Conservation (phyloP, 1,140 invertebrate species). For the Daktulosphaira vitifoliae region DNA sequence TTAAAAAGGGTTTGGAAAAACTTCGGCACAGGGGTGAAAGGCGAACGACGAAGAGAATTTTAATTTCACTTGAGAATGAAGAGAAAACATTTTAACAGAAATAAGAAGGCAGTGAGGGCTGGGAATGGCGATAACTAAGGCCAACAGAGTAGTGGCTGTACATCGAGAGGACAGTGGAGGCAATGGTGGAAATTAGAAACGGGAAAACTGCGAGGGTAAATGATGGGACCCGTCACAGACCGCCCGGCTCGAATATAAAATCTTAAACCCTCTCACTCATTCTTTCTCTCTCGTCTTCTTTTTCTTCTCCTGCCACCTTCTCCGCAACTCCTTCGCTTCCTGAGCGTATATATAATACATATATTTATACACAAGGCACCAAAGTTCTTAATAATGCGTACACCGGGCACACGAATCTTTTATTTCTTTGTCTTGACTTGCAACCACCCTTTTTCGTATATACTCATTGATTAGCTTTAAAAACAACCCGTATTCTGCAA, state of each 20-base stretch:
- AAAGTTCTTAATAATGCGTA: conserved; percentile 32
- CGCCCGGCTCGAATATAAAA: conserved; percentile 33
- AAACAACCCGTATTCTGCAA: not conserved
- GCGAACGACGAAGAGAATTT: conserved; percentile 37
- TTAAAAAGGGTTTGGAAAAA: conserved; percentile 38
- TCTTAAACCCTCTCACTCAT: conserved; percentile 28
- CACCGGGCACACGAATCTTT: conserved; percentile 25
- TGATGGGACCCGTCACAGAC: conserved; percentile 35
- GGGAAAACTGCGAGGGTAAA: conserved; percentile 35
- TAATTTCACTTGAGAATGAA: conserved; percentile 41
- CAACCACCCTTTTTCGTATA: not conserved
- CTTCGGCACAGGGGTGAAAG: conserved; percentile 32
- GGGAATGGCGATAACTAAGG: not conserved
- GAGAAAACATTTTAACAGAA: conserved; percentile 41
- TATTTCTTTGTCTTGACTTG: conserved; percentile 29
- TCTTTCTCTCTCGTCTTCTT: not conserved
- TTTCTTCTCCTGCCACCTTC: not conserved
- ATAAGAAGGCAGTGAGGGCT: conserved; percentile 36
- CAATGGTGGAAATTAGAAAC: conserved; percentile 39
- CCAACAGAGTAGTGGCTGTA: not conserved
- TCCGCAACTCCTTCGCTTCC: conserved; percentile 4
- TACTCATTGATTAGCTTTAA: conserved; percentile 24
- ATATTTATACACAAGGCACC: not conserved
- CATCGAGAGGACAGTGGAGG: conserved; percentile 14
- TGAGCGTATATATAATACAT: conserved; percentile 4